These are phyloP conservation scores for Clarias fuscus DNA, from an alignment of 2,797 vertebrate genomes.

Conservation along the genomic window DNA sequence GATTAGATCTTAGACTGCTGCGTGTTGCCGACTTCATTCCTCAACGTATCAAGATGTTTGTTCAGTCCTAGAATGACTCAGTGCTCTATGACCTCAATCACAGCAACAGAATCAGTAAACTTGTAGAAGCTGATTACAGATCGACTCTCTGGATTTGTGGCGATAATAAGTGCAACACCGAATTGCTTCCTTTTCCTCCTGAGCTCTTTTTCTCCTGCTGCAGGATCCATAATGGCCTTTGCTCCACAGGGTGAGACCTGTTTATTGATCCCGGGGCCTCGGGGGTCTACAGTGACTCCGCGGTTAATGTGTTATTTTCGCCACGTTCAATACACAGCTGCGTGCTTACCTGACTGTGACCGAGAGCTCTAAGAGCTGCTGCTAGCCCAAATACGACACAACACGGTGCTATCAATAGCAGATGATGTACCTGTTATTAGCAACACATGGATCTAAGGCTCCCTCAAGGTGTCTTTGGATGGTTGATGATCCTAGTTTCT, in stretches of 20 bases:
- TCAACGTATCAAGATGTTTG: background rate
- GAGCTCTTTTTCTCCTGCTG: conserved; percentile 14
- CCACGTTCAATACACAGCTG: conserved; percentile 17
- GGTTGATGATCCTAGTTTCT: background rate
- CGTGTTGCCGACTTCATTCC: background rate
- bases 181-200: conserved; percentile 25
- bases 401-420: background rate
- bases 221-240: conserved; percentile 22
- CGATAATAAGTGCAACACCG: conserved; percentile 2
- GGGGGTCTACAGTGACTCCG: conserved; percentile 5
- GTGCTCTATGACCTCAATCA: background rate
- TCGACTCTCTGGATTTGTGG: background rate
- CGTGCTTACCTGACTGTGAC: conserved; percentile 30
- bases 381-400: background rate
- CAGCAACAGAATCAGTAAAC: background rate
- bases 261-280: conserved; percentile 28
- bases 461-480: background rate
- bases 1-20: background rate
- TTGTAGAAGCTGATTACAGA: background rate
- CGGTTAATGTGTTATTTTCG: conserved; percentile 17
- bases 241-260: conserved; percentile 25
- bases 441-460: background rate
- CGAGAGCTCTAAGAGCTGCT: background rate
- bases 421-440: background rate
- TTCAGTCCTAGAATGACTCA: background rate